phyloP scores from a whole-genome alignment of 2,888 invertebrate genomes.

The Agrochola lychnidis region DNA sequence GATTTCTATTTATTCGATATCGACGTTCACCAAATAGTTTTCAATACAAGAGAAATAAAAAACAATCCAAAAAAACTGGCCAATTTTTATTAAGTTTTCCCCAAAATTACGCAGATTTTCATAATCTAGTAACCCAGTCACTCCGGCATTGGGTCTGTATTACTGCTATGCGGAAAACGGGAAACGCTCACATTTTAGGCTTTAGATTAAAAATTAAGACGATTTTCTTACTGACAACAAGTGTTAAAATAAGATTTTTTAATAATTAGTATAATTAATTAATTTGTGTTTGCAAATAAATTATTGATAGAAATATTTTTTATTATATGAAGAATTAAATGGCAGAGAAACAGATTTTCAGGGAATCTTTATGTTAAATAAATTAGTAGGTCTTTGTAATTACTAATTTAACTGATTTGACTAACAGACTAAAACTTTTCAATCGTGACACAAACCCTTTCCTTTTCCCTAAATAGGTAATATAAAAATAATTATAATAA shows the following conservation, averaged over 20 bases:
- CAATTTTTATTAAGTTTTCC: constrained; percentile 27
- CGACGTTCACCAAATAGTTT: not conserved
- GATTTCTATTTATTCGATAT: not conserved
- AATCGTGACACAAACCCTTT: not conserved
- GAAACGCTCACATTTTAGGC: constrained; percentile 48
- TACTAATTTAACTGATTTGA: not conserved
- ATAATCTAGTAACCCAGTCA: constrained; percentile 73
- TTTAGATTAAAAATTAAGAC: constrained; percentile 34
- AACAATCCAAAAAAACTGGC: not conserved
- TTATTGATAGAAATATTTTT: not conserved
- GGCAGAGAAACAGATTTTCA: not conserved
- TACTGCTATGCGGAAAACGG: constrained; percentile 86
- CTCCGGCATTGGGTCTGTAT: constrained; percentile 78
- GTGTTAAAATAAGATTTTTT: not conserved
- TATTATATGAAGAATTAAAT: not conserved
- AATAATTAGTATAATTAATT: not conserved
- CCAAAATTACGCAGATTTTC: constrained; percentile 35
- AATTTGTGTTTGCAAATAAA: not conserved
- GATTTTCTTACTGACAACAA: constrained; percentile 32
- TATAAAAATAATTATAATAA: too few relatives aligned
- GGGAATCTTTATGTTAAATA: too few relatives aligned
- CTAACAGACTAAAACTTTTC: not conserved
- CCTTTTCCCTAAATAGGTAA: not conserved
- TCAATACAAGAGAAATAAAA: not conserved
- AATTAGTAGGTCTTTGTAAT: not conserved